Conservation (phyloP, 2,888 invertebrate genomes). For the Acleris holmiana region DNA sequence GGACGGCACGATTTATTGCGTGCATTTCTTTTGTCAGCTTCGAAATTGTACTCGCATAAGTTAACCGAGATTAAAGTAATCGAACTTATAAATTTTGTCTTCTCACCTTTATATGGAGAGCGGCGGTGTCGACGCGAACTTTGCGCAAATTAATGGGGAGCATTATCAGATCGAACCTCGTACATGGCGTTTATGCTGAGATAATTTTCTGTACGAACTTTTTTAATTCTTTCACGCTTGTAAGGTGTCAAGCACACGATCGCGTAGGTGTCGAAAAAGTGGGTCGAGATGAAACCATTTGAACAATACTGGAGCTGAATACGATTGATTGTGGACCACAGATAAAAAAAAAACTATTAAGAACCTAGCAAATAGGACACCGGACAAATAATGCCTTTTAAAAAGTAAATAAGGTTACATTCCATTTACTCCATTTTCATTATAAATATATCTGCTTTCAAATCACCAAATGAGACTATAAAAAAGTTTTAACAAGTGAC, state of each 20-base stretch:
- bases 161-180: slow-evolving; percentile 82
- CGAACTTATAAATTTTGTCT: slow-evolving; percentile 85
- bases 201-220: slow-evolving; percentile 79
- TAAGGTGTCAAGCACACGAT: slow-evolving; percentile 39
- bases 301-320: slow-evolving; percentile 5
- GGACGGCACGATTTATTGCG: slow-evolving; percentile 76
- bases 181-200: slow-evolving; percentile 84
- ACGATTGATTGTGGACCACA: no score
- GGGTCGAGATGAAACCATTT: slow-evolving; percentile 19
- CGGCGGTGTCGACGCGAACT: slow-evolving; percentile 82
- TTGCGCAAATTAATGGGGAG: slow-evolving; percentile 82
- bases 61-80: slow-evolving; percentile 84
- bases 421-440: no score
- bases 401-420: no score
- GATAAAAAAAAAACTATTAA: no score
- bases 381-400: no score
- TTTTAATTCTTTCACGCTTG: slow-evolving; percentile 67
- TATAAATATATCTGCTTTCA: not conserved
- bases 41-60: slow-evolving; percentile 85
- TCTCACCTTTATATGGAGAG: slow-evolving; percentile 82
- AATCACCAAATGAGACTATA: slow-evolving; percentile 13
- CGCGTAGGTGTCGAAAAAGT: slow-evolving; percentile 46
- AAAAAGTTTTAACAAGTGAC: slow-evolving; percentile 21
- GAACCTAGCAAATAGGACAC: no score
- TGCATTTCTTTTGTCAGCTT: slow-evolving; percentile 85